Conservation (phyloP, 2,888 invertebrate genomes). For the Hanleya hanleyi region DNA sequence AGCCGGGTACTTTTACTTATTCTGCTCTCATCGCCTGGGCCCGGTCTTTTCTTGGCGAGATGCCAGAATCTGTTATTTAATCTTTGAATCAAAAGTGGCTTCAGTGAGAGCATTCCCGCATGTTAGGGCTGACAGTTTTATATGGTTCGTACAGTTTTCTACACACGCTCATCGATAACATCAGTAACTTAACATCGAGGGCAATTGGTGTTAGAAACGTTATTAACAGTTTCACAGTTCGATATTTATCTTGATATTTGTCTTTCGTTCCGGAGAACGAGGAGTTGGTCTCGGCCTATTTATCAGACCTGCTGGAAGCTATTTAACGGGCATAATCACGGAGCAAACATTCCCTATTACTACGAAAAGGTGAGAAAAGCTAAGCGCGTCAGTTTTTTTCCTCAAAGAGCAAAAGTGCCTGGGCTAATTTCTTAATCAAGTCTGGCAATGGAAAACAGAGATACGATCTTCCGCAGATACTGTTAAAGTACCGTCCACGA, state of each 20-base stretch:
- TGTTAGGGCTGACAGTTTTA: neutral
- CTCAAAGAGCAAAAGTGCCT: too few species aligned
- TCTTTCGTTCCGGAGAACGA: neutral
- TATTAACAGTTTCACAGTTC: neutral
- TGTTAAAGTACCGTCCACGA: too few species aligned
- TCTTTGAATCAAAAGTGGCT: neutral
- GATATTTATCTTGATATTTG: neutral
- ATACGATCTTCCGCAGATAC: too few species aligned
- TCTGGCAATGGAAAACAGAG: too few species aligned
- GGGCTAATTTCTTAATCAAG: too few species aligned
- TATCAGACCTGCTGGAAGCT: too few species aligned
- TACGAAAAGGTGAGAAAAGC: too few species aligned
- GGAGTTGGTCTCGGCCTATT: neutral
- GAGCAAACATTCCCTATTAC: too few species aligned
- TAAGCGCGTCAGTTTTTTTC: too few species aligned
- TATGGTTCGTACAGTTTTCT: neutral
- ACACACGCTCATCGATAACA: neutral
- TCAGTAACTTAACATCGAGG: neutral
- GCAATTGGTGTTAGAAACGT: too few species aligned
- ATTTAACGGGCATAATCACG: too few species aligned
- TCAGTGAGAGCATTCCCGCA: neutral
- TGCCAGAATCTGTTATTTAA: neutral
- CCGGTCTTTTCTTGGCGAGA: neutral
- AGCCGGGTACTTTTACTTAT: neutral
- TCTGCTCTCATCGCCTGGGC: neutral